Conservation (phyloP, 92 coral and sea anemone genomes). For the Heliopora coerulea region DNA sequence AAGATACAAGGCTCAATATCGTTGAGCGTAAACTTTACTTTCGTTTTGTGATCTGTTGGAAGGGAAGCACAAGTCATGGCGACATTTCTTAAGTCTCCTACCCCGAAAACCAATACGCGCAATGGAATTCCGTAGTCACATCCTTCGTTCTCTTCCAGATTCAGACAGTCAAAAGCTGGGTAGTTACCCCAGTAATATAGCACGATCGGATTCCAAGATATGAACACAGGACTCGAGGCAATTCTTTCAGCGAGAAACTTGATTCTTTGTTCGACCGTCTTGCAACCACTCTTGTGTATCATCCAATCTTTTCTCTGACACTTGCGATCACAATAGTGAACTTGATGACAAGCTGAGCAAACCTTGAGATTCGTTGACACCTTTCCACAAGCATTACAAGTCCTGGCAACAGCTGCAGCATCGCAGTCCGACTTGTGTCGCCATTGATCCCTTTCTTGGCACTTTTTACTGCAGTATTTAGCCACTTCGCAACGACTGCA, state of each 20-base stretch:
- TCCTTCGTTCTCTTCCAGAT: constrained; percentile 73
- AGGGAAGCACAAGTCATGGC: constrained; percentile 52
- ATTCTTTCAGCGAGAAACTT: constrained; percentile 7
- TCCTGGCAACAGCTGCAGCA: constrained; percentile 33
- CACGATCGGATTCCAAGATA: constrained; percentile 4
- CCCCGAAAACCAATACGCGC: constrained; percentile 67
- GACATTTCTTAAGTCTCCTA: constrained; percentile 71
- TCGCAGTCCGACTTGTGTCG: constrained; percentile 61
- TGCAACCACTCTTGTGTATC: constrained; percentile 52
- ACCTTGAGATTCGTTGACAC: constrained; percentile 26
- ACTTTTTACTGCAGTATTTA: constrained; percentile 56
- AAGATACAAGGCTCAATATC: constrained; percentile 61
- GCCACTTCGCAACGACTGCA: constrained; percentile 59
- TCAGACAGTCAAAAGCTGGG: constrained; percentile 69
- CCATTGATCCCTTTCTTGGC: constrained; percentile 60
- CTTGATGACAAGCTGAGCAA: constrained; percentile 55
- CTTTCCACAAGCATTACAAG: constrained; percentile 47
- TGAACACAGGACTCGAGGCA: neutral
- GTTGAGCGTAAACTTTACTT: constrained; percentile 64
- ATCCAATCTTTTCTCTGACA: constrained; percentile 55
- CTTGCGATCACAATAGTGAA: constrained; percentile 50
- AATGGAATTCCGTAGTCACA: constrained; percentile 44
- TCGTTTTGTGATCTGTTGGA: neutral
- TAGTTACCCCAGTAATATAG: constrained; percentile 74
- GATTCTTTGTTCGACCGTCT: constrained; percentile 21